phyloP scores from a whole-genome alignment of 2,113 vertebrate genomes.

The Geothlypis trichas region DNA sequence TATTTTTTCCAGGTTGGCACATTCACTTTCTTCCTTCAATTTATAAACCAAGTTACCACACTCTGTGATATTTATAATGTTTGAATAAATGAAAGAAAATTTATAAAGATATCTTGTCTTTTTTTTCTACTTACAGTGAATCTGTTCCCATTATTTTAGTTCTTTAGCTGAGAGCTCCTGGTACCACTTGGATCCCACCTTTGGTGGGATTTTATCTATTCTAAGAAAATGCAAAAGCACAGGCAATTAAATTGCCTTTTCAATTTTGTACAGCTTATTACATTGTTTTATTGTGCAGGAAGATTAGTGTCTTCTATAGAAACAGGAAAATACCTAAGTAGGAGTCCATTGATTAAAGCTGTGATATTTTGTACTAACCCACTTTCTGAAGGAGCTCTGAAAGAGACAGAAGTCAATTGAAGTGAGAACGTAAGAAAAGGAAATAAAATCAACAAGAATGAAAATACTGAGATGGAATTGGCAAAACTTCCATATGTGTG shows the following conservation, averaged over 20 bases:
- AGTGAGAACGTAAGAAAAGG: not conserved
- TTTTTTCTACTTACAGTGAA: not conserved
- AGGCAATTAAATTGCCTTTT: slow-evolving; percentile 72
- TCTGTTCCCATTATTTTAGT: slow-evolving; percentile 43
- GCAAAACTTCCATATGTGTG: not conserved
- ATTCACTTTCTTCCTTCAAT: slow-evolving; percentile 29
- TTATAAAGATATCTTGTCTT: not conserved
- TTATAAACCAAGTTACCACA: slow-evolving; percentile 16
- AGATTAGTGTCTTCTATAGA: slow-evolving; percentile 59
- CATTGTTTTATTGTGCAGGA: slow-evolving; percentile 56
- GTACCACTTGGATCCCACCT: slow-evolving; percentile 27
- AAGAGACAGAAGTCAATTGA: not conserved
- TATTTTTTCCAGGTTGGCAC: slow-evolving; percentile 35
- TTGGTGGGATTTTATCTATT: slow-evolving; percentile 46
- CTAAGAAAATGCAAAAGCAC: slow-evolving; percentile 45
- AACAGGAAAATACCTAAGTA: slow-evolving; percentile 6
- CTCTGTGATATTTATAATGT: slow-evolving; percentile 17
- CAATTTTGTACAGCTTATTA: slow-evolving; percentile 71
- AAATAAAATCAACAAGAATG: not conserved
- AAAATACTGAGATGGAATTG: not conserved
- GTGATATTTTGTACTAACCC: not conserved
- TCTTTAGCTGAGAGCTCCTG: slow-evolving; percentile 46
- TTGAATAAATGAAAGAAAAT: slow-evolving; percentile 5
- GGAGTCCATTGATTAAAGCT: not conserved
- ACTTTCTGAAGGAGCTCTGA: not conserved